phyloP scores from a whole-genome alignment of 1,140 invertebrate species.

The Eupristina koningsbergeri region DNA sequence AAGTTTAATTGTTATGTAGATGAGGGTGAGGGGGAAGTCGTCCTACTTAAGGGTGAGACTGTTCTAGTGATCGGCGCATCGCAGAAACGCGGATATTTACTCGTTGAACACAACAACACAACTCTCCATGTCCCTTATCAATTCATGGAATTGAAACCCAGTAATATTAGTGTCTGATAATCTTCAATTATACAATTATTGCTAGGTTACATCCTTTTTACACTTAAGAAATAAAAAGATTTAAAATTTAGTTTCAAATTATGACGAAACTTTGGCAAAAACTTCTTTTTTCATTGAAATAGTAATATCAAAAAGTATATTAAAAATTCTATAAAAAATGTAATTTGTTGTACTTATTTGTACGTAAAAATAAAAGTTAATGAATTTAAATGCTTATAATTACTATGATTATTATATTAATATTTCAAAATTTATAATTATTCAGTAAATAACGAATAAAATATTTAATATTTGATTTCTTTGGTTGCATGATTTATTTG shows the following conservation, averaged over 20 bases:
- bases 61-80: slow-evolving; percentile 89
- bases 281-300: background rate
- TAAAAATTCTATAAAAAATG: background rate
- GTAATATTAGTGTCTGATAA: slow-evolving; percentile 70
- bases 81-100: slow-evolving; percentile 83
- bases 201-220: too few species aligned
- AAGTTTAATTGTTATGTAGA: slow-evolving; percentile 64
- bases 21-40: slow-evolving; percentile 76
- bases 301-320: background rate
- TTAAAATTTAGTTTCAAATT: background rate
- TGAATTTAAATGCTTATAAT: too few species aligned
- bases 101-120: slow-evolving; percentile 87
- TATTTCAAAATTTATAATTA: too few species aligned
- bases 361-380: too few species aligned
- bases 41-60: slow-evolving; percentile 85
- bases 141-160: slow-evolving; percentile 84
- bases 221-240: background rate
- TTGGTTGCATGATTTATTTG: background rate
- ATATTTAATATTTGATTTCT: background rate
- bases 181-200: slow-evolving; percentile 51
- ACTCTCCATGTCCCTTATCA: slow-evolving; percentile 90
- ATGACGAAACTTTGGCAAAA: slow-evolving; percentile 10
- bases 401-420: too few species aligned
- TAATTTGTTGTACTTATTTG: background rate
- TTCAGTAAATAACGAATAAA: too few species aligned